Conservation (phyloP, 2,888 invertebrate genomes). For the Drosophila fulvimacula region DNA sequence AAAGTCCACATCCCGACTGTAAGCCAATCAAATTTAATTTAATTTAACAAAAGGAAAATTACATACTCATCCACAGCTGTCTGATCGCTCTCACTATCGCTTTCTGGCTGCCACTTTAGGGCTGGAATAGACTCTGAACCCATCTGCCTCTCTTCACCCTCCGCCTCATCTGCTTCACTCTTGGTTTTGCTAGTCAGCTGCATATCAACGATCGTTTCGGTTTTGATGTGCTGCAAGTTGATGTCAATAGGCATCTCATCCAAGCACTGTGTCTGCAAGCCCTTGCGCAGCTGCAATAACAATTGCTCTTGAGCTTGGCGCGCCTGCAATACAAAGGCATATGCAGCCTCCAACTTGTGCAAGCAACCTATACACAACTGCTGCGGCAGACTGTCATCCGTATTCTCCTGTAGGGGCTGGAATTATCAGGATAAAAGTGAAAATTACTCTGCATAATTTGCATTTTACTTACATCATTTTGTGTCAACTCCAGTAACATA, state of each 20-base stretch:
- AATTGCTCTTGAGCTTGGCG: conserved; percentile 66
- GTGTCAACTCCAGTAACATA: conserved; percentile 63
- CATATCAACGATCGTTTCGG: conserved; percentile 53
- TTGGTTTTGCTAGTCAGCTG: neutral
- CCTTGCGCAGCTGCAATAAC: conserved; percentile 27
- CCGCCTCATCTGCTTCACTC: neutral
- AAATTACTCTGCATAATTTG: neutral
- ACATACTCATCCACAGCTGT: conserved; percentile 33
- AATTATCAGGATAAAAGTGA: neutral
- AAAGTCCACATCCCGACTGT: conserved; percentile 23
- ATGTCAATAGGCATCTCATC: conserved; percentile 79
- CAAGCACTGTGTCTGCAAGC: conserved; percentile 52
- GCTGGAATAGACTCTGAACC: neutral
- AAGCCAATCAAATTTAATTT: neutral
- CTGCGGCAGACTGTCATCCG: conserved; percentile 61
- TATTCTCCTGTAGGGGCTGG: conserved; percentile 47
- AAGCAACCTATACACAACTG: conserved; percentile 67
- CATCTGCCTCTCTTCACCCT: neutral
- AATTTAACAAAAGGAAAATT: neutral
- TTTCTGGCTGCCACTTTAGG: conserved; percentile 45
- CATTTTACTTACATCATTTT: conserved; percentile 56
- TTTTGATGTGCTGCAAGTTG: conserved; percentile 57
- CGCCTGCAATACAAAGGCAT: conserved; percentile 71
- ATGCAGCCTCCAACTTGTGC: conserved; percentile 65
- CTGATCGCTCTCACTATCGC: conserved; percentile 32